Percentiles rank a stretch among this genome's conserved stretches.
Evolutionary conservation across 2,888 invertebrate species (phyloP).

Genomic region (Theodoxus fluviatilis): DNA sequence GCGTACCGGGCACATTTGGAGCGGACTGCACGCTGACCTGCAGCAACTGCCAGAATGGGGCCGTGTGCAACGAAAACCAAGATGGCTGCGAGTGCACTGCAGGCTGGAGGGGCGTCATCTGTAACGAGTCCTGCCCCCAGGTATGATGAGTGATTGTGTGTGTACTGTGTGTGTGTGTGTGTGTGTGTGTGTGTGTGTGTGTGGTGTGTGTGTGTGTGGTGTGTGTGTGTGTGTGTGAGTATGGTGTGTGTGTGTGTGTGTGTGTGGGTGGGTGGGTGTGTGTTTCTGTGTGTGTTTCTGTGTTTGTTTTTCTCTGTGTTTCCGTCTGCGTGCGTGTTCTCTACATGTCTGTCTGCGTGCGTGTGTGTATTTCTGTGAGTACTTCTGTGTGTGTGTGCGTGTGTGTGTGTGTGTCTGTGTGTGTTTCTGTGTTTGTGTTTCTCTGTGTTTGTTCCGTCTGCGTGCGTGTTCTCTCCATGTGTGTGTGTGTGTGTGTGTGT

Average conservation of each 20-base stretch:
- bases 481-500: not conserved
- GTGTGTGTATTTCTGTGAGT: no score
- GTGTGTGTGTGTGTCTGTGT: constrained; percentile 3
- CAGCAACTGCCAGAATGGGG: constrained; percentile 66
- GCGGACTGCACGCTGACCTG: constrained; percentile 65
- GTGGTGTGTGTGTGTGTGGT: no score
- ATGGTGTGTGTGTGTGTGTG: no score
- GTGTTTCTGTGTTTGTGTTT: not conserved
- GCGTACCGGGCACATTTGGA: constrained; percentile 66
- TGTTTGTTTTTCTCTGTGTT: not conserved
- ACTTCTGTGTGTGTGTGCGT: no score
- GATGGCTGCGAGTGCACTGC: constrained; percentile 61
- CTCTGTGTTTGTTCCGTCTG: not conserved
- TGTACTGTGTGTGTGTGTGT: not conserved
- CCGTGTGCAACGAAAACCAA: constrained; percentile 52
- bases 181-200: not conserved
- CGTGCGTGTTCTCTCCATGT: not conserved
- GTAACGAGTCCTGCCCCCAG: constrained; percentile 64
- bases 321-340: no score
- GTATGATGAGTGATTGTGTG: constrained; percentile 38
- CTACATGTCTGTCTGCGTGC: no score
- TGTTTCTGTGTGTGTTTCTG: not conserved
- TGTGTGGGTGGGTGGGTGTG: not conserved
- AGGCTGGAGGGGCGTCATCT: constrained; percentile 64
- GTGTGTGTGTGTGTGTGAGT: no score